Base-by-base conservation (phyloP, 2,888 invertebrate genomes). In the Serripes groenlandicus region DNA sequence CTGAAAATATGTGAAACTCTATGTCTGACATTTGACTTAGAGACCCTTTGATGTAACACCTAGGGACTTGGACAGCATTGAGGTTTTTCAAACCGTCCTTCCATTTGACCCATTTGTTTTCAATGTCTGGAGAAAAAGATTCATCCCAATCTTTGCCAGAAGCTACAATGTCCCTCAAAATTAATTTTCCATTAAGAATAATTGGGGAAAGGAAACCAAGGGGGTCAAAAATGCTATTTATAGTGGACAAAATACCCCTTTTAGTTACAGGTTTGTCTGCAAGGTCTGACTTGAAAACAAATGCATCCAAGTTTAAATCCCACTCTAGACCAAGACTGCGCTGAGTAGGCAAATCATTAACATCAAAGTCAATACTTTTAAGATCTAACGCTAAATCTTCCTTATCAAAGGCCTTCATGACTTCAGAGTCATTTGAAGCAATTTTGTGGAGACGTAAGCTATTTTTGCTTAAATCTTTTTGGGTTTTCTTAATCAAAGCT, bases 171-270 rank as follows among this genome's bases (percentile, higher is more conserved):
- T 85, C 74, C 35, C 86, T 62, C 11, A 88, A 58, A 4, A 88
- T 26, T 9, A 83, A 5, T 66, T 88, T 89, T 5, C 88, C 88
- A 64, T 73, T 77, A 23, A 86, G 70, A 7, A 74, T 75, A 5
- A 90, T 73, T 3, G 86, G 88, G 5, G 84, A 75, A 11, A 81
- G 72, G 52, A 89, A 85, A 26, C 88, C 87, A 1, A 86, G 23
- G 11, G 88, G 86, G 72, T 89, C 88, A 70, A 73, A 88, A 21
- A 86, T 42, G 58, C 86, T 85, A 68, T 88, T 84, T 9, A 88
- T 54, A 15, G 79, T 78, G 2, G 88, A 89, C 30, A 90, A 52
- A 15, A 88, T 32, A 30, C 88, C 88, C n/a, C 85, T 72, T 28
- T 79, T 69, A 0, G 83, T 88, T 52, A n/a, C n/a, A n/a, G n/a